A percentile compares a stretch with the other conserved stretches of the same genome.
Evolutionary conservation across 2,113 vertebrate species (phyloP).

Genomic region (Colistium nudipinnis): DNA sequence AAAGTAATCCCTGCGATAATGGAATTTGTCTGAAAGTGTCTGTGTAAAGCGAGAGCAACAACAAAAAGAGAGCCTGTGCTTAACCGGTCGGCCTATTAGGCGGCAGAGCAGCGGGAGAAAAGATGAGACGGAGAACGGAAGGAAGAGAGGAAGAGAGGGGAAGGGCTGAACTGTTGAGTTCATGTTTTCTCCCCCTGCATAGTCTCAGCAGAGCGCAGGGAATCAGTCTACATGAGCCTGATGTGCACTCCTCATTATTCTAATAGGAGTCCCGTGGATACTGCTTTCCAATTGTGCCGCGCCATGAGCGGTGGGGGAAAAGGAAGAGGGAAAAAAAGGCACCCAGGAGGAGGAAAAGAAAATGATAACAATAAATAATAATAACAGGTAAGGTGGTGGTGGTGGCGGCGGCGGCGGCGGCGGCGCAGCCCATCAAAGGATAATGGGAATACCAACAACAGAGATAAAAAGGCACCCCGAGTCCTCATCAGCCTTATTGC

Average conservation of each 20-base stretch:
- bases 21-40: conserved; percentile 45
- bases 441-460: conserved; percentile 10
- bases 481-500: conserved; percentile 20
- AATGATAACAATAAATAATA: background rate
- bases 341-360: conserved; percentile 21
- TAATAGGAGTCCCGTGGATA: conserved; percentile 34
- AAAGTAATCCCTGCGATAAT: conserved; percentile 39
- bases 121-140: conserved; percentile 30
- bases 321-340: conserved; percentile 23
- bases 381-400: background rate
- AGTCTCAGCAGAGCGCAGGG: conserved; percentile 35
- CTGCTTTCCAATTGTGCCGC: conserved; percentile 15
- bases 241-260: conserved; percentile 60
- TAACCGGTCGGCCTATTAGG: conserved; percentile 27
- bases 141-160: conserved; percentile 10
- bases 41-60: conserved; percentile 16
- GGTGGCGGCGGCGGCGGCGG: background rate
- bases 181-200: conserved; percentile 34
- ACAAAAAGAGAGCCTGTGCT: conserved; percentile 38
- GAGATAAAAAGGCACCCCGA: conserved; percentile 10
- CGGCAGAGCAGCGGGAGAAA: conserved; percentile 14
- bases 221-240: conserved; percentile 43
- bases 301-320: background rate
- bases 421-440: conserved; percentile 1
- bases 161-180: conserved; percentile 31